These are phyloP conservation scores for Oryzias celebensis DNA, from an alignment of 2,113 vertebrate species.

Conservation along the genomic window DNA sequence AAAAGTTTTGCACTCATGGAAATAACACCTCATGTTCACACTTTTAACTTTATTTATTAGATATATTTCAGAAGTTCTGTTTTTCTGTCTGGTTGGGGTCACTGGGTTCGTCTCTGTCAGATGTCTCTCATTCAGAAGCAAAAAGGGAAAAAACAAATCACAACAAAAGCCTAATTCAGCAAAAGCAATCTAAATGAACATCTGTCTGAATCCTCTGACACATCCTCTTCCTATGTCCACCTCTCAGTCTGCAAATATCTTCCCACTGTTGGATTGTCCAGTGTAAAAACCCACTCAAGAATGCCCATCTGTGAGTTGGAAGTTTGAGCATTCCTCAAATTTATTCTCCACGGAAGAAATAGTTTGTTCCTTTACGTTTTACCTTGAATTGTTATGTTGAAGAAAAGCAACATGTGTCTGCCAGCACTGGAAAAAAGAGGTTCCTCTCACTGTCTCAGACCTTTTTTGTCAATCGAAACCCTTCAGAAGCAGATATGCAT, in stretches of 20 bases:
- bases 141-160: background rate
- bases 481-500: too few species aligned
- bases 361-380: constrained; percentile 18
- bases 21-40: background rate
- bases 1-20: background rate
- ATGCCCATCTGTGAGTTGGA: constrained; percentile 51
- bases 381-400: background rate
- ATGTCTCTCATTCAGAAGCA: background rate
- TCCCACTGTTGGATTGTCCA: constrained; percentile 14
- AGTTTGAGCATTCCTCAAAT: constrained; percentile 34
- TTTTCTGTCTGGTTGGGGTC: background rate
- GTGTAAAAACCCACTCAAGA: constrained; percentile 41
- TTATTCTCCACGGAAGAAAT: constrained; percentile 8
- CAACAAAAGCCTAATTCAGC: background rate
- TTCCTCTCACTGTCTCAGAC: too few species aligned
- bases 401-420: background rate
- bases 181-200: constrained; percentile 34
- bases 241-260: constrained; percentile 13
- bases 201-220: constrained; percentile 21
- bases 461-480: too few species aligned
- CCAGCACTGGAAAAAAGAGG: too few species aligned
- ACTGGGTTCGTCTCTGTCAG: background rate
- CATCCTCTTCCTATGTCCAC: constrained; percentile 23
- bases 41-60: too few species aligned
- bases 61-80: too few species aligned